Percentiles rank a stretch among this genome's conserved stretches.
Evolutionary conservation across 1,140 invertebrate species (phyloP).

Genomic region (Drosophila parabipectinata): DNA sequence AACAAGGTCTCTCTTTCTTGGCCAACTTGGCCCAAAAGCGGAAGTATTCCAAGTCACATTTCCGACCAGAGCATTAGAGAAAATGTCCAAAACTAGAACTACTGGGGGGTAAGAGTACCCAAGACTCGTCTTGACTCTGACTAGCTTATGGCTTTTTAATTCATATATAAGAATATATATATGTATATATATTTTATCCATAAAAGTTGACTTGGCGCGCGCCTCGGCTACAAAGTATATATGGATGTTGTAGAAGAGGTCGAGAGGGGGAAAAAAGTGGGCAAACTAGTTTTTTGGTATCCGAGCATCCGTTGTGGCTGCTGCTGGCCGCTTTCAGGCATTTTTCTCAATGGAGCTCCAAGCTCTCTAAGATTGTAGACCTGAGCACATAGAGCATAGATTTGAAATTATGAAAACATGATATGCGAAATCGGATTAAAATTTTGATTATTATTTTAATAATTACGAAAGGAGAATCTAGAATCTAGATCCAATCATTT

Average conservation of each 20-base stretch:
- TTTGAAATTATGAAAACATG: constrained; percentile 63
- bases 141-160: constrained; percentile 12
- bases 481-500: not conserved
- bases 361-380: constrained; percentile 68
- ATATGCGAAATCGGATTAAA: constrained; percentile 35
- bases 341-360: constrained; percentile 74
- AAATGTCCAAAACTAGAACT: too few species aligned
- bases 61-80: constrained; percentile 31
- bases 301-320: constrained; percentile 74
- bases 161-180: constrained; percentile 43
- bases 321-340: constrained; percentile 48
- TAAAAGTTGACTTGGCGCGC: constrained; percentile 73
- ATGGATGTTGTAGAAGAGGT: constrained; percentile 16
- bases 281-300: constrained; percentile 81
- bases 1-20: constrained; percentile 60
- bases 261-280: constrained; percentile 55
- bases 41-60: constrained; percentile 47
- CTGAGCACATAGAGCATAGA: constrained; percentile 50
- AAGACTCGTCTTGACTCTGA: not conserved
- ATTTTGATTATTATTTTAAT: constrained; percentile 1
- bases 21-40: constrained; percentile 38
- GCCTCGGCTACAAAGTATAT: constrained; percentile 58
- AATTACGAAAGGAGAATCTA: not conserved
- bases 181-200: constrained; percentile 40
- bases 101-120: not conserved